A percentile compares a stretch with the other conserved stretches of the same genome.
phyloP scores from a whole-genome alignment of 2,113 vertebrate species.

The Panthera tigris region DNA sequence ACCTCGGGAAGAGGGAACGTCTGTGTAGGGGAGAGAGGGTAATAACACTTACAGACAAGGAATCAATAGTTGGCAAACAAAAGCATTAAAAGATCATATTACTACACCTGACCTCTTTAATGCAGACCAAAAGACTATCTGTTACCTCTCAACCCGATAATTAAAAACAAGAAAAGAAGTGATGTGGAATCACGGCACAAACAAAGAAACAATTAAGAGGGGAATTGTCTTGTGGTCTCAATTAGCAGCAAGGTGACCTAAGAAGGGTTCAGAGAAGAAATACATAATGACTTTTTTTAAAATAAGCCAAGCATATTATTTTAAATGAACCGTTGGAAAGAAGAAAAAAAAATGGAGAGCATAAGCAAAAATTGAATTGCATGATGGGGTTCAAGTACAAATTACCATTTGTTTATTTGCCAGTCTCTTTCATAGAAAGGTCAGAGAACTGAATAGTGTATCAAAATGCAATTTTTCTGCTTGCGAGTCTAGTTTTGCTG shows the following conservation, averaged over 20 bases:
- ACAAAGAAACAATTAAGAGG: conserved; percentile 77
- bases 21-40: background rate
- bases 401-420: conserved; percentile 70
- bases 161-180: conserved; percentile 65
- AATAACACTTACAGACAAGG: conserved; percentile 24
- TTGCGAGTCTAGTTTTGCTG: conserved; percentile 70
- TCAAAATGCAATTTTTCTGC: conserved; percentile 76
- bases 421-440: conserved; percentile 49
- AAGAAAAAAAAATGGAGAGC: conserved; percentile 54
- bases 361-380: conserved; percentile 69
- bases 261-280: conserved; percentile 52
- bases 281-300: conserved; percentile 65
- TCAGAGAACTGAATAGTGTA: conserved; percentile 57
- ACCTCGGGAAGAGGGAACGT: conserved; percentile 12
- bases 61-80: conserved; percentile 16
- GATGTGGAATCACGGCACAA: background rate
- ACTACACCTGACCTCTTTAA: background rate
- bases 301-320: conserved; percentile 71
- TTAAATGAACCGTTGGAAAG: conserved; percentile 63
- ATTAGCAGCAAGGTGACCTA: conserved; percentile 73
- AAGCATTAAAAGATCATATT: conserved; percentile 48
- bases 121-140: conserved; percentile 52
- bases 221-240: conserved; percentile 60
- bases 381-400: conserved; percentile 55
- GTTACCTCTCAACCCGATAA: conserved; percentile 49